Conservation (phyloP, 1,140 invertebrate genomes). For the Hypothenemus hampei region DNA sequence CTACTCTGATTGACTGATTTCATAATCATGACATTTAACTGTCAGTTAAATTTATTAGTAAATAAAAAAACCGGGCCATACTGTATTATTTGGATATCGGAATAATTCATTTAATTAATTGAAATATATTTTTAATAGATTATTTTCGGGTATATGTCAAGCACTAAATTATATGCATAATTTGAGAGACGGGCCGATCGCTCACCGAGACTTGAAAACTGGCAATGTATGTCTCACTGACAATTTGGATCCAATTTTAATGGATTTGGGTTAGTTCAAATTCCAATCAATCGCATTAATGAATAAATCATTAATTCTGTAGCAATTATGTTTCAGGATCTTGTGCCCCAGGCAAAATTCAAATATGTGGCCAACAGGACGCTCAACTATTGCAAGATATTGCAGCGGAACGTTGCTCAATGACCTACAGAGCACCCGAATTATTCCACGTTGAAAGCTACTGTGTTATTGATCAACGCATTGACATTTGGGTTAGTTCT, state of each 20-base stretch:
- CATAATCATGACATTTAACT: no score
- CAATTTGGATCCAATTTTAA: conserved; percentile 68
- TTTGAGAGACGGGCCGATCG: conserved; percentile 65
- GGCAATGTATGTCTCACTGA: conserved; percentile 74
- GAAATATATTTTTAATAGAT: conserved; percentile 46
- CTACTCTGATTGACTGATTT: no score
- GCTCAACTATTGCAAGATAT: conserved; percentile 73
- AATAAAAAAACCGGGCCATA: background rate
- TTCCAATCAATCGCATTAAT: background rate
- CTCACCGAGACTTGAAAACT: conserved; percentile 81
- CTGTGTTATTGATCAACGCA: conserved; percentile 75
- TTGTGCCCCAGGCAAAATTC: conserved; percentile 66
- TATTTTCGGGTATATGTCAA: conserved; percentile 72
- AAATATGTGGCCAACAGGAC: conserved; percentile 66
- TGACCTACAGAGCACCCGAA: conserved; percentile 84
- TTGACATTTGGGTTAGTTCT: conserved; percentile 76
- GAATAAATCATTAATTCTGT: background rate
- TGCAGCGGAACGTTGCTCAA: conserved; percentile 79
- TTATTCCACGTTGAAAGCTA: conserved; percentile 80
- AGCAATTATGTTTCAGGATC: conserved; percentile 54
- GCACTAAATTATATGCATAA: conserved; percentile 72
- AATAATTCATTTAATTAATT: background rate
- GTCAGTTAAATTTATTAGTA: no score
- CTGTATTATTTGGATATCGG: background rate
- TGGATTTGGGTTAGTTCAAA: conserved; percentile 63